These are phyloP conservation scores for Folsomia candida DNA, from an alignment of 2,888 invertebrate species.

Conservation along the genomic window DNA sequence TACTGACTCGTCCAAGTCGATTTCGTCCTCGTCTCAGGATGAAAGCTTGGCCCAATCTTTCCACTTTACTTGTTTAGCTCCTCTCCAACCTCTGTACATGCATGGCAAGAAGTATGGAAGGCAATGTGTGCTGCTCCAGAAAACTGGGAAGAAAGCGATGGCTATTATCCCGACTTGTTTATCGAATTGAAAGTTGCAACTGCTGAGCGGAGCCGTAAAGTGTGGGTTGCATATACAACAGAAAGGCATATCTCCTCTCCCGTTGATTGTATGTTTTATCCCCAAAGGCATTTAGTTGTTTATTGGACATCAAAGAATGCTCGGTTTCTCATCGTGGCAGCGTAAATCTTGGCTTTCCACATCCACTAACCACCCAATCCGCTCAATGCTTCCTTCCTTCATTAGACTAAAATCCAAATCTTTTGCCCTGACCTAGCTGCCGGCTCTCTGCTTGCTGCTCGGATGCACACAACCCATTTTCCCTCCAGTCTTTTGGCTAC, in stretches of 20 bases:
- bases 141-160: neutral
- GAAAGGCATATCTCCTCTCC: neutral
- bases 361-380: neutral
- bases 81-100: neutral
- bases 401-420: conserved; percentile 1
- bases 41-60: no score
- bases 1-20: neutral
- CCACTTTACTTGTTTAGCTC: neutral
- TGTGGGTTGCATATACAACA: neutral
- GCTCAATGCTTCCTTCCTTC: no score
- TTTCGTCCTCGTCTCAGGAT: neutral
- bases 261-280: conserved; percentile 23
- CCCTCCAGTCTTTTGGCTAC: no score
- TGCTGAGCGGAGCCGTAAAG: neutral
- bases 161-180: neutral
- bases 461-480: neutral
- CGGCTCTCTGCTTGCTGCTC: neutral
- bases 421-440: no score
- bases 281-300: conserved; percentile 11
- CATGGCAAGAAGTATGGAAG: no score
- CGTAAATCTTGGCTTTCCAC: neutral
- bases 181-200: neutral
- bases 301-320: neutral
- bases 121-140: no score
- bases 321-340: neutral